A percentile compares a stretch with the other conserved stretches of the same genome.
Conservation (phyloP, 2,113 vertebrate genomes). For the Mastomys natalensis region DNA sequence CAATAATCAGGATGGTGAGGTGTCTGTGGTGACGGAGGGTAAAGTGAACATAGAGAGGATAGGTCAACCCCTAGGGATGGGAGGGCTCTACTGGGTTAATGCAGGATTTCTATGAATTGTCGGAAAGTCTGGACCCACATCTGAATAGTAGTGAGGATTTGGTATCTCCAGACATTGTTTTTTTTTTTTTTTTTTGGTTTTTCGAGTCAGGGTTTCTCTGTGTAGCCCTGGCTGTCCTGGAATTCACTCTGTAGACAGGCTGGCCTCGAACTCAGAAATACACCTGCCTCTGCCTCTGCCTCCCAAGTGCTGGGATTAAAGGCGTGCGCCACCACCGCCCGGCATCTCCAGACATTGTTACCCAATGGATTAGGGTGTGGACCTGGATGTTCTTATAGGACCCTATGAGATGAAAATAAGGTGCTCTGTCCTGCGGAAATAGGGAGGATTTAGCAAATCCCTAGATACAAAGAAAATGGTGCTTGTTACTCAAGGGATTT, state of each 20-base stretch:
- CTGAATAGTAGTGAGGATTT: background rate
- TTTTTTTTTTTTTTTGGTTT: too few species aligned
- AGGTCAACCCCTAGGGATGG: fast-evolving
- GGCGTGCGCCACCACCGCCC: too few species aligned
- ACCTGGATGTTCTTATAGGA: background rate
- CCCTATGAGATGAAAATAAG: background rate
- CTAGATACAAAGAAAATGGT: background rate
- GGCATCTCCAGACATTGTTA: background rate
- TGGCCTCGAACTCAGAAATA: too few species aligned
- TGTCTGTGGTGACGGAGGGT: background rate
- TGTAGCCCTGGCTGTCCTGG: too few species aligned
- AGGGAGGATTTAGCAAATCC: background rate
- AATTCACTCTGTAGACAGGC: too few species aligned
- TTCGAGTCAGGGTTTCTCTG: too few species aligned
- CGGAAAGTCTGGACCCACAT: background rate
- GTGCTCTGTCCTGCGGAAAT: background rate
- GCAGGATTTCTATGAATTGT: too few species aligned
- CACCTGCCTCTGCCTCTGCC: too few species aligned
- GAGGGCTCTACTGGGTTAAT: background rate
- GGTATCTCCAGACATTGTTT: background rate
- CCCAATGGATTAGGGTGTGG: background rate
- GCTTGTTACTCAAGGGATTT: background rate
- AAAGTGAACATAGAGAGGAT: fast-evolving
- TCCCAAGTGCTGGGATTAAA: too few species aligned
- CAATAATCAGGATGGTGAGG: background rate